Conservation (phyloP, 1,140 invertebrate genomes). For the Anoplolepis gracilipes region DNA sequence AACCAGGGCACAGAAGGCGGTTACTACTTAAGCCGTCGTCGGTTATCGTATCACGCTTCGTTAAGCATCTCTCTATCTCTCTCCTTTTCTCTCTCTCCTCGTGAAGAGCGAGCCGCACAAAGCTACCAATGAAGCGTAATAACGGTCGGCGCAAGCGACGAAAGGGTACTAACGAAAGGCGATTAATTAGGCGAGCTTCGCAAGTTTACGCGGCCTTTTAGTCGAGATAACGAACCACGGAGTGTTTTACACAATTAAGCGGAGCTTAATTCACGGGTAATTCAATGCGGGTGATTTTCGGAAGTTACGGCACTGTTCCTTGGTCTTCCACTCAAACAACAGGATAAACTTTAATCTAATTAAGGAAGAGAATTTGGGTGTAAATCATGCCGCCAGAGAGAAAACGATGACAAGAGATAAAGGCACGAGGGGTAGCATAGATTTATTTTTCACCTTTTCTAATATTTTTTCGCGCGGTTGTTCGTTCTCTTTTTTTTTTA, state of each 20-base stretch:
- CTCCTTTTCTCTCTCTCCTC: background rate
- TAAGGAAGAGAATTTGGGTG: conserved; percentile 73
- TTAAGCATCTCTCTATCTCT: conserved; percentile 39
- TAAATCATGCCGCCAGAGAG: conserved; percentile 76
- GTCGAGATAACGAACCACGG: conserved; percentile 15
- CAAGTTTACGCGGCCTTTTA: conserved; percentile 25
- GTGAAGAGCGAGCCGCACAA: background rate
- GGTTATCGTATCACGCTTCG: conserved; percentile 58
- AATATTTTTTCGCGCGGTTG: background rate
- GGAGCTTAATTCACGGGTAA: no score
- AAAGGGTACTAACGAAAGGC: conserved; percentile 50
- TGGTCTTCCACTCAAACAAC: conserved; percentile 24
- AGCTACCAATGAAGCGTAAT: conserved; percentile 41
- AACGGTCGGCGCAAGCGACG: conserved; percentile 7
- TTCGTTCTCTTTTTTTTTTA: background rate
- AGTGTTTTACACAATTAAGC: conserved; percentile 9
- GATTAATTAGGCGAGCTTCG: conserved; percentile 44
- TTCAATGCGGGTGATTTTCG: conserved; percentile 57
- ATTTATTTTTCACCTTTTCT: conserved; percentile 66
- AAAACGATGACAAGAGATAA: conserved; percentile 79
- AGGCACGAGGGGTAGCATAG: conserved; percentile 42
- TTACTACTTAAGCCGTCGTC: conserved; percentile 70
- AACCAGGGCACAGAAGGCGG: conserved; percentile 71
- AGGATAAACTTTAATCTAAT: conserved; percentile 75
- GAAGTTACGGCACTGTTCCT: conserved; percentile 39